Conservation (phyloP, 2,888 invertebrate genomes). For the Dryobotodes eremita region DNA sequence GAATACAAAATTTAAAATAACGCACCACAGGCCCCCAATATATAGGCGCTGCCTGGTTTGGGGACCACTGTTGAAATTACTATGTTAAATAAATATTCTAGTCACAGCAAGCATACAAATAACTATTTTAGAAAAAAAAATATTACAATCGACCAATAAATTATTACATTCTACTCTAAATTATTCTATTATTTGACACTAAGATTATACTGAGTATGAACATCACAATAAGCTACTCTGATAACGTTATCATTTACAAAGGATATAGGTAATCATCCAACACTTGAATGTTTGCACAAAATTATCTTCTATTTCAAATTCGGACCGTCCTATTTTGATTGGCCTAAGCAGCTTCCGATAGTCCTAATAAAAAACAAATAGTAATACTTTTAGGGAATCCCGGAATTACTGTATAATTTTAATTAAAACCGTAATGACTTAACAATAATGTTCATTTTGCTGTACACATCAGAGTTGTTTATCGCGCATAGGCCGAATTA, state of each 20-base stretch:
- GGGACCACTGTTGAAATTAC: neutral
- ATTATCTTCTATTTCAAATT: neutral
- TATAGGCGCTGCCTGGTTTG: neutral
- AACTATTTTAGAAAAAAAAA: neutral
- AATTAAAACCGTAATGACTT: neutral
- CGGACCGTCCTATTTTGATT: neutral
- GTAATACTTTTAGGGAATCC: neutral
- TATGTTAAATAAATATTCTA: neutral
- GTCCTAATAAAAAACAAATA: neutral
- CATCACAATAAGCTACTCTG: neutral
- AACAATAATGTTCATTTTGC: neutral
- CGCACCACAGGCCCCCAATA: neutral
- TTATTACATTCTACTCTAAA: neutral
- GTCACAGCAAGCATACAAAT: neutral
- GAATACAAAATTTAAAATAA: neutral
- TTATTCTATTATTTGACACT: neutral
- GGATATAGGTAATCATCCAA: neutral
- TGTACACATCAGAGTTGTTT: neutral
- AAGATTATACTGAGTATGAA: neutral
- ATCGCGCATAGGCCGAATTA: neutral
- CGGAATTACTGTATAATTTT: neutral
- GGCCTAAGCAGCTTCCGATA: neutral
- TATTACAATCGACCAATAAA: neutral
- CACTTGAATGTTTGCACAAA: neutral
- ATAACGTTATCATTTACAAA: constrained; percentile 6